Percentiles rank a stretch among this genome's conserved stretches.
Evolutionary conservation across 2,113 vertebrate genomes (phyloP).

Genomic region (Muntiacus muntjak): DNA sequence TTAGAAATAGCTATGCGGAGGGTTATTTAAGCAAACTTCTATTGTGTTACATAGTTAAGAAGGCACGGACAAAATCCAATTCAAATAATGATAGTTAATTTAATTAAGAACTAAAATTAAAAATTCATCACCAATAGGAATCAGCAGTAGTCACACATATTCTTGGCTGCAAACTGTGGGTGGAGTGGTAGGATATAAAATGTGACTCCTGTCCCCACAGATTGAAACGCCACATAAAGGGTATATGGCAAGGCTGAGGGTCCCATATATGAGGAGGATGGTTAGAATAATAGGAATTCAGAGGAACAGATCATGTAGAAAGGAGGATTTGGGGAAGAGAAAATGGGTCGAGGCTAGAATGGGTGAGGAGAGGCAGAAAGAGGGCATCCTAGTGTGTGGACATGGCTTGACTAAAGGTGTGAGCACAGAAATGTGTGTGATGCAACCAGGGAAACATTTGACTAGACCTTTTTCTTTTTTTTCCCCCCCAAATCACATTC

Average conservation of each 20-base stretch:
- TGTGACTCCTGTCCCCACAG: background rate
- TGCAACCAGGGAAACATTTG: background rate
- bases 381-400: no score
- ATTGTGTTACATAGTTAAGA: background rate
- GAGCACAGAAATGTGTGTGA: background rate
- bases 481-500: background rate
- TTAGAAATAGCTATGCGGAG: background rate
- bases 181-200: background rate
- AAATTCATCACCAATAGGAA: background rate
- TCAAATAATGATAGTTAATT: background rate
- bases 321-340: background rate
- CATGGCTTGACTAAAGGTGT: background rate
- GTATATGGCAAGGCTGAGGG: background rate
- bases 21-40: background rate
- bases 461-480: background rate
- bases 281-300: background rate
- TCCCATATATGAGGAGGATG: background rate
- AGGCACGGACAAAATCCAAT: background rate
- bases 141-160: background rate
- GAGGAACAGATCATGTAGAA: background rate
- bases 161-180: background rate
- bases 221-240: background rate
- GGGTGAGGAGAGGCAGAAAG: background rate
- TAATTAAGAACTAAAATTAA: slow-evolving; percentile 1
- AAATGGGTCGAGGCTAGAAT: background rate